These are phyloP conservation scores for Phoxinus phoxinus DNA, from an alignment of 2,113 vertebrate species.

Conservation along the genomic window DNA sequence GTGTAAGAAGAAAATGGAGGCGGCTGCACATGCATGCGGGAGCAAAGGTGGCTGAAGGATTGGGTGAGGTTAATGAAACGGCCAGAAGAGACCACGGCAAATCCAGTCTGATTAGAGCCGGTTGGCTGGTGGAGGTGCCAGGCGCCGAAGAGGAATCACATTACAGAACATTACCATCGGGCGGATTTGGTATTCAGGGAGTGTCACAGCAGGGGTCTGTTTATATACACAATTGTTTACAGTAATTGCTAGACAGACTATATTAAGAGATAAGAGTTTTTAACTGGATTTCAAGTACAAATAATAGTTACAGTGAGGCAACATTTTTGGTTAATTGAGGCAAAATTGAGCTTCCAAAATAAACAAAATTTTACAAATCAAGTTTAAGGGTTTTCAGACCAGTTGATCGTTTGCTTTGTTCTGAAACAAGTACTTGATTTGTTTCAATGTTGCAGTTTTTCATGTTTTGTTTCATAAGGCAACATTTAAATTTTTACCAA, in stretches of 20 bases:
- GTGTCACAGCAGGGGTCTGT: neutral
- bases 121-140: neutral
- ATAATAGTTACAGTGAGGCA: neutral
- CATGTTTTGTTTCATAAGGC: too few relatives aligned
- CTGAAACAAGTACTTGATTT: too few relatives aligned
- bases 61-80: constrained; percentile 11
- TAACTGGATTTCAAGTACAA: neutral
- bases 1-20: neutral
- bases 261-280: neutral
- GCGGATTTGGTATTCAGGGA: constrained; percentile 20
- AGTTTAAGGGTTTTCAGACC: too few relatives aligned
- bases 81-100: constrained; percentile 6
- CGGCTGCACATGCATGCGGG: neutral
- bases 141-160: constrained; percentile 17
- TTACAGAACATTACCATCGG: neutral
- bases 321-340: neutral
- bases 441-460: too few relatives aligned
- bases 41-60: neutral
- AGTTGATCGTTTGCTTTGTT: too few relatives aligned
- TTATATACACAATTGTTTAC: neutral
- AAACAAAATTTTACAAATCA: too few relatives aligned
- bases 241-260: constrained; percentile 1
- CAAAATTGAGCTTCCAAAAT: too few relatives aligned
- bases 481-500: too few relatives aligned
- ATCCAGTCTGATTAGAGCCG: constrained; percentile 26